phyloP scores from a whole-genome alignment of 2,797 vertebrate genomes.

The Oceanodroma leucorhoa region DNA sequence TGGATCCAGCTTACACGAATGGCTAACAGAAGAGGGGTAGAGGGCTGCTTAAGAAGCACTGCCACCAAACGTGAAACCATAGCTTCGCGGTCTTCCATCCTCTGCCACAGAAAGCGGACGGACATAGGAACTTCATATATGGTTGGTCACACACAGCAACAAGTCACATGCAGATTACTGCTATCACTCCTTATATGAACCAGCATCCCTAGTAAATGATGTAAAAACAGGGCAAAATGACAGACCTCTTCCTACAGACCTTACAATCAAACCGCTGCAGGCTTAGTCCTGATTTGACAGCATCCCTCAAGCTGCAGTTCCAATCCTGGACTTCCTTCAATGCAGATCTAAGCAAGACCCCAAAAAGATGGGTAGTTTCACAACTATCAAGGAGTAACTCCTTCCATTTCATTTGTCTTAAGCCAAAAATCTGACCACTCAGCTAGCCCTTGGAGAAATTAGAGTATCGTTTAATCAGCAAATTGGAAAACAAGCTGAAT shows the following conservation, averaged over 20 bases:
- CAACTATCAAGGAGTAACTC: background rate
- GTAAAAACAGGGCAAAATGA: background rate
- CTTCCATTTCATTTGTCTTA: background rate
- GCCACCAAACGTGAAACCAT: background rate
- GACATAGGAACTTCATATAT: background rate
- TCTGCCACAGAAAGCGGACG: background rate
- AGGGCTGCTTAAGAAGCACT: background rate
- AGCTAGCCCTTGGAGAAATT: background rate
- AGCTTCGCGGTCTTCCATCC: background rate
- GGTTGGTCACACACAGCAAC: background rate
- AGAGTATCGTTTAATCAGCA: background rate
- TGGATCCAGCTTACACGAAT: background rate
- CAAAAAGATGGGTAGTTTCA: background rate
- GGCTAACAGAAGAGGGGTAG: background rate
- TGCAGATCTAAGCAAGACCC: background rate
- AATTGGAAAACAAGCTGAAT: background rate
- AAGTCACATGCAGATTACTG: background rate
- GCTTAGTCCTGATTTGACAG: background rate
- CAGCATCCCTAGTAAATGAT: background rate
- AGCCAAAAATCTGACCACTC: background rate
- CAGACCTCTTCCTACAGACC: background rate
- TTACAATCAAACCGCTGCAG: background rate
- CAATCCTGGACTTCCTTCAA: background rate
- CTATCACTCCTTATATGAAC: background rate
- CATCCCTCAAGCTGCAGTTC: background rate